Conservation (phyloP, 2,113 vertebrate genomes). For the Climacteris rufus region DNA sequence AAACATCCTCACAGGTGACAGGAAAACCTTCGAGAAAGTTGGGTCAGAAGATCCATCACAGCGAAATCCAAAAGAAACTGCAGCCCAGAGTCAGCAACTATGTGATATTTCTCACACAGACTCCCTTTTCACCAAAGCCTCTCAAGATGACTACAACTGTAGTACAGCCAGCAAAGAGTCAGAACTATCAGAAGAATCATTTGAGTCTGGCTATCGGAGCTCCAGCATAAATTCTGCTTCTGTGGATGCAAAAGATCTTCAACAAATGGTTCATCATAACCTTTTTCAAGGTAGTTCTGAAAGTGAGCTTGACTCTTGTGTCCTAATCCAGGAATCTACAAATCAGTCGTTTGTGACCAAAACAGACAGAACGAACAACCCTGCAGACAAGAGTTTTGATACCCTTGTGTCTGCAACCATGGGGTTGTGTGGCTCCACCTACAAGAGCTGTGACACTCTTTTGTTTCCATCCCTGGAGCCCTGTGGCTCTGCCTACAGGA, state of each 20-base stretch:
- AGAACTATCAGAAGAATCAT: slow-evolving; percentile 23
- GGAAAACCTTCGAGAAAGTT: not conserved
- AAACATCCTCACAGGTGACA: not conserved
- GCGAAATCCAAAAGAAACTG: not conserved
- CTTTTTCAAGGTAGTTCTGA: not conserved
- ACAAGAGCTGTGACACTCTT: not conserved
- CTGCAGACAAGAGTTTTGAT: not conserved
- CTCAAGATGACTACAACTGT: not conserved
- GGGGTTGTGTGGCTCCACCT: not conserved
- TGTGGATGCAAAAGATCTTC: not conserved
- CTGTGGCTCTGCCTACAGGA: slow-evolving; percentile 21
- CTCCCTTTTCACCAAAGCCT: not conserved
- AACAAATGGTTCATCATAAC: not conserved
- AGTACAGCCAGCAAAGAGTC: slow-evolving; percentile 39
- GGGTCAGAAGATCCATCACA: not conserved
- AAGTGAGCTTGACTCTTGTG: not conserved
- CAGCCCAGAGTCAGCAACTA: not conserved
- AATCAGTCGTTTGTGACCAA: not conserved
- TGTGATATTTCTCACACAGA: not conserved
- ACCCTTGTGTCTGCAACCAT: not conserved
- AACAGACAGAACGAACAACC: not conserved
- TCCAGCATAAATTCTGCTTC: not conserved
- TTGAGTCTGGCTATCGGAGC: slow-evolving; percentile 43
- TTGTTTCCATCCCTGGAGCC: not conserved
- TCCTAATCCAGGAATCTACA: not conserved